phyloP scores from a whole-genome alignment of 1,140 invertebrate species.

The Heliconius himera region DNA sequence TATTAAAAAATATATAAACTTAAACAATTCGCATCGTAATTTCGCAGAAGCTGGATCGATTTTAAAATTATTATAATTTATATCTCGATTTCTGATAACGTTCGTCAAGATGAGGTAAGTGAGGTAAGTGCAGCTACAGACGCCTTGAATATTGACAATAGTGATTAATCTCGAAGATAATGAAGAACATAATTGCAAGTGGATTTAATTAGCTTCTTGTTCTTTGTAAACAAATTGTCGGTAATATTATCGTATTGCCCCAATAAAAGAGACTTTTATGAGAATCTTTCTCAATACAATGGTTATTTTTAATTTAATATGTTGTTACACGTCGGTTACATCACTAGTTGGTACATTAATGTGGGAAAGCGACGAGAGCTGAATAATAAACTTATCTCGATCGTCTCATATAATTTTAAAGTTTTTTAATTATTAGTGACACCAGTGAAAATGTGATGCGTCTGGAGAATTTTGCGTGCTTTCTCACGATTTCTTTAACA shows the following conservation, averaged over 20 bases:
- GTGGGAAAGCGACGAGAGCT: constrained; percentile 36
- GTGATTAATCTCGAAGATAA: constrained; percentile 62
- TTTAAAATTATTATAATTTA: constrained; percentile 22
- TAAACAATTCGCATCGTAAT: constrained; percentile 52
- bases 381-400: constrained; percentile 16
- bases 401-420: constrained; percentile 24
- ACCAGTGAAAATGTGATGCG: constrained; percentile 26
- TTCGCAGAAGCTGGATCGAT: constrained; percentile 57
- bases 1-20: neutral
- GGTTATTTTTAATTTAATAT: constrained; percentile 11
- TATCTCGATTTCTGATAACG: constrained; percentile 17
- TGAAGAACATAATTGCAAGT: constrained; percentile 57
- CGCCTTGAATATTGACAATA: constrained; percentile 72
- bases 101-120: constrained; percentile 39
- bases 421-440: constrained; percentile 31
- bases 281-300: constrained; percentile 11
- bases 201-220: constrained; percentile 36
- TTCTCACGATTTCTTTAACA: constrained; percentile 49
- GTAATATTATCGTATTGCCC: constrained; percentile 3
- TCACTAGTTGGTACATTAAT: constrained; percentile 11
- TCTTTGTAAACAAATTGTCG: constrained; percentile 9
- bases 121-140: constrained; percentile 50
- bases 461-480: constrained; percentile 25
- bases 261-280: neutral
- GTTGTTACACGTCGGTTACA: constrained; percentile 28